Conservation (phyloP, 2,888 invertebrate species). For the Calameuta pallipes region DNA sequence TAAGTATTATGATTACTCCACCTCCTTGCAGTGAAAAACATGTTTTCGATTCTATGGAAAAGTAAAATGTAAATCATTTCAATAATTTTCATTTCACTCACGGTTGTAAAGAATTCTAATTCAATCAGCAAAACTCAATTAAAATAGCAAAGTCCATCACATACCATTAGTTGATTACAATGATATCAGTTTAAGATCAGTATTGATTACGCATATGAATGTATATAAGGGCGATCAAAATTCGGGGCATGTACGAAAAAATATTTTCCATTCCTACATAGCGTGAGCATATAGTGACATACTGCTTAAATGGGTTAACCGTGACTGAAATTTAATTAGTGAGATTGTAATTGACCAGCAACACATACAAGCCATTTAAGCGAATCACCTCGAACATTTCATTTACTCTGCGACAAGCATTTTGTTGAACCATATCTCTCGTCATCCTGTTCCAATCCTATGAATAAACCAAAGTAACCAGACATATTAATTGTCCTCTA, state of each 20-base stretch:
- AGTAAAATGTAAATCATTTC: not conserved
- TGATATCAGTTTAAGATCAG: not conserved
- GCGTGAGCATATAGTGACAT: slow-evolving; percentile 45
- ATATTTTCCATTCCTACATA: slow-evolving; percentile 46
- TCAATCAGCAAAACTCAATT: not conserved
- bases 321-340: slow-evolving; percentile 52
- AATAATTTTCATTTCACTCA: not conserved
- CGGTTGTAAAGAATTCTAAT: not conserved
- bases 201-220: slow-evolving; percentile 28
- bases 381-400: not conserved
- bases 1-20: not conserved
- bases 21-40: not conserved
- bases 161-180: not conserved
- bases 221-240: slow-evolving; percentile 38
- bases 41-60: not conserved
- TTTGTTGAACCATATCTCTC: not conserved
- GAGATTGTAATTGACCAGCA: not conserved
- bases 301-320: slow-evolving; percentile 51
- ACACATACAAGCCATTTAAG: not conserved
- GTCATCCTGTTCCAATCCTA: not conserved
- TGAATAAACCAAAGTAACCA: not conserved
- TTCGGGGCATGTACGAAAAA: slow-evolving; percentile 45
- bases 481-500: not conserved
- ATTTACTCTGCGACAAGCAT: not conserved
- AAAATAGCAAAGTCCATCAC: not conserved